Evolutionary conservation across 2,888 invertebrate genomes (phyloP), one percentile per base, ranked within the genome.

Genomic region (Tupiocoris notatus): DNA sequence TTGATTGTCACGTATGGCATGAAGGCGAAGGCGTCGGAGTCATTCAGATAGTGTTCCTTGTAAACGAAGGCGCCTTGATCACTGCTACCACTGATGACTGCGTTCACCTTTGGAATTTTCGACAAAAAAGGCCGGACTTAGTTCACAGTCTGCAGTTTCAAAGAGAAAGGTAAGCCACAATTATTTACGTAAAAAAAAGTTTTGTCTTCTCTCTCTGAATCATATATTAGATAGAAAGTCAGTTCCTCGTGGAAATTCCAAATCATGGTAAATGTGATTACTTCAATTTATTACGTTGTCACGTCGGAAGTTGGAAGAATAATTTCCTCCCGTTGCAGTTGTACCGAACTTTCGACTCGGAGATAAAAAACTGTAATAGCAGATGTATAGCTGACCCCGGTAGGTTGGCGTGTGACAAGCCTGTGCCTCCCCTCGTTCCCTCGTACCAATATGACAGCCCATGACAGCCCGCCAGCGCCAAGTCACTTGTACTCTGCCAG

Each of bases 81-180:
- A 95, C 97, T 68, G 94, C 95, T 81, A 97, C 98, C 79, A 92
- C 95, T 12, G 98, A 99, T 86, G 97, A 98, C 86, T 92, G 92
- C 82, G 86, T 99, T 78, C 98, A 99, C 86, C 89, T 98, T 82
- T 99, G 99, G 99, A 97, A 94, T 87, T 94, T 96, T 87, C 88
- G 95, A 82, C 93, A 96, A 89, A 95, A 95, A 86, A 90, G 89
- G 81, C 95, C 98, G 77, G 95, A 95, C 86, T 90, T 98, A 82
- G 93, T 97, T 81, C 98, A 98, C 86, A 94, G 95, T 81, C 90
- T 99, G 84, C 97, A 98, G 87, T 98, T 99, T 86, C 95, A 96
- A 86, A 90, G 95, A 83, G 98, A 98, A 86, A 92, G 93, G 97
- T 94, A 85, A 65, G 56, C n/a, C 23, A 9, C 17, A 7, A 21